A percentile compares a stretch with the other conserved stretches of the same genome.
Evolutionary conservation across 2,113 vertebrate genomes (phyloP).

Genomic region (Egretta garzetta): DNA sequence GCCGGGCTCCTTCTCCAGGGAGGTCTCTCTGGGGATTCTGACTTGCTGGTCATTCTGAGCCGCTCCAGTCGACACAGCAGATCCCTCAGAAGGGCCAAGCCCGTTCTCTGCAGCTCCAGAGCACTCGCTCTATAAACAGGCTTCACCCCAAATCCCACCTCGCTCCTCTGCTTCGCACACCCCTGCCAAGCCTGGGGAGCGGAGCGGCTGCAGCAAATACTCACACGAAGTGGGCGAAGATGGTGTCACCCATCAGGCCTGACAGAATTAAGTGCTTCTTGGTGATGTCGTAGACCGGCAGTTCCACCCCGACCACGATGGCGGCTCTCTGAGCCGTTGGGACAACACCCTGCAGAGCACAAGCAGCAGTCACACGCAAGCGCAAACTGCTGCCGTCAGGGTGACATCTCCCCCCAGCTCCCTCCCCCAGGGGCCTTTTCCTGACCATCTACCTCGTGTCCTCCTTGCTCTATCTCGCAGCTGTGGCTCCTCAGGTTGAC

Average conservation of each 20-base stretch:
- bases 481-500: background rate
- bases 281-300: constrained; percentile 92
- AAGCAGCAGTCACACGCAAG: background rate
- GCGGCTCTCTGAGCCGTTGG: constrained; percentile 92
- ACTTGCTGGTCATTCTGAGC: background rate
- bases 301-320: constrained; percentile 92
- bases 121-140: background rate
- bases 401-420: background rate
- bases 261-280: constrained; percentile 94
- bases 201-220: constrained; percentile 25
- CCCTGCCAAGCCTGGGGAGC: background rate
- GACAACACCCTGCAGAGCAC: constrained; percentile 84
- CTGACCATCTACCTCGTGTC: fast-evolving
- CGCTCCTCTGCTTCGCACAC: background rate
- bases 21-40: background rate
- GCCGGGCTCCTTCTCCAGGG: background rate
- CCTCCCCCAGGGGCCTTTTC: background rate
- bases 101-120: background rate
- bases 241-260: constrained; percentile 90
- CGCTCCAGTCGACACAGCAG: background rate
- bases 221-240: constrained; percentile 92
- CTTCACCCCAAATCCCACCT: background rate
- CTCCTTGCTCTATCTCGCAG: background rate
- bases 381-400: background rate
- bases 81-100: background rate